Evolutionary conservation across 1,140 invertebrate genomes (phyloP).

Genomic region (Conus betulinus): DNA sequence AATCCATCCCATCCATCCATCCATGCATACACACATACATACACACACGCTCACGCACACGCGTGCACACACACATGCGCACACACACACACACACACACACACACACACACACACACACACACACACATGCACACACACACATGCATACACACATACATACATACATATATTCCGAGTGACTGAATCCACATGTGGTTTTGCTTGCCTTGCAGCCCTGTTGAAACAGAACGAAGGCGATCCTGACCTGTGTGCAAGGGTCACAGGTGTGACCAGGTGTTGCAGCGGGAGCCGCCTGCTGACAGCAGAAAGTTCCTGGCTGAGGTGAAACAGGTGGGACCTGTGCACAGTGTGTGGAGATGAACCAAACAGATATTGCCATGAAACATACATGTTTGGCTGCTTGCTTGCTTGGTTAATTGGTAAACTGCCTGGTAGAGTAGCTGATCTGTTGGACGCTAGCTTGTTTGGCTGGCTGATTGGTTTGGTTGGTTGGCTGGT

Average conservation of each 20-base stretch:
- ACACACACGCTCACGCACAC: background rate
- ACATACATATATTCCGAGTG: background rate
- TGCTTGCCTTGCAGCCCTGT: background rate
- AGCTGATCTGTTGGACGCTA: too few relatives aligned
- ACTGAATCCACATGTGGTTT: background rate
- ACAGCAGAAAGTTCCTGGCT: constrained; percentile 5
- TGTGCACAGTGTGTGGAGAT: too few relatives aligned
- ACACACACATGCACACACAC: background rate
- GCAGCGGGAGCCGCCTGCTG: background rate
- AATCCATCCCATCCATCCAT: background rate
- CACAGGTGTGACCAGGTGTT: background rate
- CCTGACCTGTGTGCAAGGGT: background rate
- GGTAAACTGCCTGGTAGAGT: too few relatives aligned
- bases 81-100: constrained; percentile 28
- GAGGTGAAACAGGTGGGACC: background rate
- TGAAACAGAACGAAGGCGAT: background rate
- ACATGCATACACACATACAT: background rate
- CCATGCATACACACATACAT: background rate
- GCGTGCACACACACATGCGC: background rate
- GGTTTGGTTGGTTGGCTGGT: too few relatives aligned
- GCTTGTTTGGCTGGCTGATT: too few relatives aligned
- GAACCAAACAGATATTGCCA: too few relatives aligned
- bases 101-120: constrained; percentile 31
- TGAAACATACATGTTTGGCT: too few relatives aligned
- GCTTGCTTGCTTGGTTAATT: too few relatives aligned